Base-by-base conservation (phyloP, 2,888 invertebrate species). In the Eubasilissa splendida region DNA sequence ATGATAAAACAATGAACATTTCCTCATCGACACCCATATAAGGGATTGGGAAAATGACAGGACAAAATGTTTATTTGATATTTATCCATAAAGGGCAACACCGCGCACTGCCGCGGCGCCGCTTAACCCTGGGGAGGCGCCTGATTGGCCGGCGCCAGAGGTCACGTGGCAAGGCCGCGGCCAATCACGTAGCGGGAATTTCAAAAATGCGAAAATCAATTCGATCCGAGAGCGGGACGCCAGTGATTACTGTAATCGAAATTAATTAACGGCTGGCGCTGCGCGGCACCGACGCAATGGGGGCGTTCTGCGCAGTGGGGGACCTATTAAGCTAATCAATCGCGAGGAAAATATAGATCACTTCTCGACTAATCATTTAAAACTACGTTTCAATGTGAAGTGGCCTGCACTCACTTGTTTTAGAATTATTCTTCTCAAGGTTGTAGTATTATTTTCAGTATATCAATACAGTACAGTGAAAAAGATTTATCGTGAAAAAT, bases 131-230 rank as follows among this genome's bases (percentile, higher is more conserved):
- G 80, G 56, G 8, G 58, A 12, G 80, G 81, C 81, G 81, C 81
- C 77, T 77, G 66, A 73, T 77, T 81, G 77, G 78, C 73, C 63
- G 65, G 73, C 77, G 77, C 73, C 68, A 54, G 70, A 65, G 74
- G 78, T 81, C 81, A 81, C 81, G 75, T 78, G 78, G 68, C 81
- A 78, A 81, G 78, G 75, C 50, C 78, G 79, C 70, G 77, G 68
- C 78, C 78, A 81, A 78, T 81, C 78, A 70, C 60, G 70, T 11
- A 9, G 50, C 59, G 71, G 59, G 70, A 60, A 77, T 77, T 68
- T 71, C 42, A 68, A 77, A 77, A n/a, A 68, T 77, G 50, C 42
- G 76, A 53, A 76, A 71, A 56, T 71, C 71, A 33, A 42, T 42
- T 68, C 68, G n/a, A 71, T 71, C 22, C 54, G 10, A 22, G 56